phyloP scores from a whole-genome alignment of 2,888 invertebrate genomes.

The Chloromyia formosa region DNA sequence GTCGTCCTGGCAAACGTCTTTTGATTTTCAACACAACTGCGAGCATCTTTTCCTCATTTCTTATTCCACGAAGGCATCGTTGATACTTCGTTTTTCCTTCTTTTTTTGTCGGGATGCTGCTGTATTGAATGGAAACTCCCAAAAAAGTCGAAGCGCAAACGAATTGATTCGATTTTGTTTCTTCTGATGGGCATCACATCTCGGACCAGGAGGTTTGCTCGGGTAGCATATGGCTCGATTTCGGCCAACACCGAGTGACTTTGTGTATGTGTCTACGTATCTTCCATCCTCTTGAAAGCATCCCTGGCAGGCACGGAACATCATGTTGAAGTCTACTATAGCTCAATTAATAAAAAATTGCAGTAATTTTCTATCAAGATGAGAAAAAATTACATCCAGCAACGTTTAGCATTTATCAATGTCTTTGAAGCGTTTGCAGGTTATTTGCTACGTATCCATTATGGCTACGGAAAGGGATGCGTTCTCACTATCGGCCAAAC shows the following conservation, averaged over 20 bases:
- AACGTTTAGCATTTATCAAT: conserved; percentile 40
- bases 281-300: neutral
- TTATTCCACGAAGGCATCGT: neutral
- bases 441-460: neutral
- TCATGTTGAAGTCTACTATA: neutral
- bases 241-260: neutral
- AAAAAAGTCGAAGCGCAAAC: neutral
- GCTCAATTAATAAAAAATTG: conserved; percentile 45
- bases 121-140: neutral
- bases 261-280: no score
- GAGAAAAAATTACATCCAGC: conserved; percentile 29
- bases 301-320: neutral
- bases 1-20: conserved; percentile 11
- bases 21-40: conserved; percentile 24
- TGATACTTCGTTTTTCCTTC: neutral
- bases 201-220: neutral
- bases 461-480: no score
- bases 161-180: conserved; percentile 42
- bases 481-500: no score
- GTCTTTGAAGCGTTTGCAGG: conserved; percentile 15
- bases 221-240: conserved; percentile 28
- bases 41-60: conserved; percentile 19
- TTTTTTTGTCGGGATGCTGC: neutral
- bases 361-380: conserved; percentile 31
- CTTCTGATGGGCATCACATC: neutral